Conservation (phyloP, 2,888 invertebrate species). For the Mimachlamys varia region DNA sequence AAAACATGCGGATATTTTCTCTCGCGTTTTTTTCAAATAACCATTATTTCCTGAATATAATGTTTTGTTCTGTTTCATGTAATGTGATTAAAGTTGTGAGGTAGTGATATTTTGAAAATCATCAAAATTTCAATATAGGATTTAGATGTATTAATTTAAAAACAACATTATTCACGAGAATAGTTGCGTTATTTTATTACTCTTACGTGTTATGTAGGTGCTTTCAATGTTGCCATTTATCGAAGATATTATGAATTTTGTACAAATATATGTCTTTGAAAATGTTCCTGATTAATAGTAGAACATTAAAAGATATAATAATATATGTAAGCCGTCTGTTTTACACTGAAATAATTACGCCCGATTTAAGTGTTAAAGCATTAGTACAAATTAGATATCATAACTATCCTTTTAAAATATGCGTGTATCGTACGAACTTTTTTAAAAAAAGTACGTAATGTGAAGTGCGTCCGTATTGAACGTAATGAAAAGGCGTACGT, state of each 20-base stretch:
- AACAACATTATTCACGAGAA: not conserved
- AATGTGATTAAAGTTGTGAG: not conserved
- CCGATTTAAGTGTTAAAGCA: no score
- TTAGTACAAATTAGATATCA: no score
- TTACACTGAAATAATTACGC: not conserved
- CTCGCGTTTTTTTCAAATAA: not conserved
- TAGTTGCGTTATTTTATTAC: not conserved
- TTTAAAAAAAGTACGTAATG: no score
- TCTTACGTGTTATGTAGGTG: not conserved
- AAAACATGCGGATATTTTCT: not conserved
- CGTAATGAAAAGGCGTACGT: not conserved
- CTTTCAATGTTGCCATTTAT: not conserved
- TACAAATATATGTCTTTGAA: not conserved
- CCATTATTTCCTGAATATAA: not conserved
- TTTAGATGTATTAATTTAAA: constrained; percentile 29
- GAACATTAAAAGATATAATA: no score
- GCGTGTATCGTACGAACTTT: no score
- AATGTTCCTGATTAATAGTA: not conserved
- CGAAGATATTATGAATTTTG: not conserved
- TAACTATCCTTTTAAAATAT: no score
- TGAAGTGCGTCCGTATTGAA: not conserved
- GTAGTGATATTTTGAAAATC: not conserved
- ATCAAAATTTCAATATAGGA: not conserved
- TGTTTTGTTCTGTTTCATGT: not conserved
- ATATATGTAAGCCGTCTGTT: not conserved